Evolutionary conservation across 2,888 invertebrate species (phyloP).

Genomic region (Tetrapedia diversipes): DNA sequence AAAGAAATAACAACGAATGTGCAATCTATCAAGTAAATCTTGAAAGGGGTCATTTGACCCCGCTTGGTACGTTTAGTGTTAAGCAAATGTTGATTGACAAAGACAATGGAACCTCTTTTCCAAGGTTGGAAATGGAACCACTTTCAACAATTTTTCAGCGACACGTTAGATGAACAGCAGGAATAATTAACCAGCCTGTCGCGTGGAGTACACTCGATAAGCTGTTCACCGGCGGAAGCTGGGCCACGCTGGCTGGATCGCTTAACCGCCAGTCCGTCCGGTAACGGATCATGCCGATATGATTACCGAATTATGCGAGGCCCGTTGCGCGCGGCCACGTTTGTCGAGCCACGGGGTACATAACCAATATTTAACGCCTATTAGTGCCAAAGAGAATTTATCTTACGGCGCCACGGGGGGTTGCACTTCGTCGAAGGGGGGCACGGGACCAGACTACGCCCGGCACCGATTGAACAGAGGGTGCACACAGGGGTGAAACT

Average conservation of each 20-base stretch:
- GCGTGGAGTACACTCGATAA: conserved; percentile 33
- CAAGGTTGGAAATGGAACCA: too few species aligned
- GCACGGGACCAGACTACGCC: conserved; percentile 8
- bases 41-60: too few species aligned
- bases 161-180: neutral
- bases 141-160: too few species aligned
- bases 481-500: conserved; percentile 21
- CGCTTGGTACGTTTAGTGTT: too few species aligned
- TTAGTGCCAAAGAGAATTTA: conserved; percentile 77
- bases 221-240: conserved; percentile 41
- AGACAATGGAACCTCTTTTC: too few species aligned
- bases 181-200: conserved; percentile 20
- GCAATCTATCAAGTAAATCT: too few species aligned
- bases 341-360: conserved; percentile 58
- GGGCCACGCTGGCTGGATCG: conserved; percentile 25
- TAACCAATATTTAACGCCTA: conserved; percentile 76
- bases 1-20: too few species aligned
- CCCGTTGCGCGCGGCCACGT: conserved; percentile 47
- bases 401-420: conserved; percentile 67
- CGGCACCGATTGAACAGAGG: conserved; percentile 7
- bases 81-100: too few species aligned
- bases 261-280: conserved; percentile 44
- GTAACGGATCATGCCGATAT: conserved; percentile 65
- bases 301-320: conserved; percentile 69
- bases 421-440: conserved; percentile 45